A percentile compares a stretch with the other conserved stretches of the same genome.
These are phyloP conservation scores for Phasia obesa DNA, from an alignment of 2,888 invertebrate species.

Conservation along the genomic window DNA sequence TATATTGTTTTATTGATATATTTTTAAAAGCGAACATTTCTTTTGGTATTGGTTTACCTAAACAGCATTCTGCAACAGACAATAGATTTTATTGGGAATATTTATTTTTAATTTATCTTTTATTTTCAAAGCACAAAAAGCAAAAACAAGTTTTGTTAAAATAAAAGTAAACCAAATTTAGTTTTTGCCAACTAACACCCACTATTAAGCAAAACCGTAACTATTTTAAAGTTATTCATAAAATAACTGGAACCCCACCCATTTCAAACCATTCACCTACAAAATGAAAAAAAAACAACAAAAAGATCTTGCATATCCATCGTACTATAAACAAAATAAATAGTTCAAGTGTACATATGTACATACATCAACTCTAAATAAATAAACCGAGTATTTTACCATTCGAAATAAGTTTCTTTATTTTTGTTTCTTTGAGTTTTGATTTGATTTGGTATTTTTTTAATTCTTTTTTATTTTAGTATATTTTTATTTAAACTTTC, in stretches of 20 bases:
- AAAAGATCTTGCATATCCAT: background rate
- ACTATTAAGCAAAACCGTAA: slow-evolving; percentile 8
- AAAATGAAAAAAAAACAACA: slow-evolving; percentile 19
- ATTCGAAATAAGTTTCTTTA: slow-evolving; percentile 39
- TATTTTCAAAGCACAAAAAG: background rate
- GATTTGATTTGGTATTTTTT: slow-evolving; percentile 13
- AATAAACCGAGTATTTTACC: slow-evolving; percentile 28
- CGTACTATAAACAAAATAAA: slow-evolving; percentile 14
- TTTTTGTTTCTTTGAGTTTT: slow-evolving; percentile 36
- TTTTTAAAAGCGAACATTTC: no score
- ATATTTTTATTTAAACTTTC: background rate
- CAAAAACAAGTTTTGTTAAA: slow-evolving; percentile 8
- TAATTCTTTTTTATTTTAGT: background rate
- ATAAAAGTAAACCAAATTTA: background rate
- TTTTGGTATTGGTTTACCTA: no score
- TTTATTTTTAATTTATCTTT: background rate
- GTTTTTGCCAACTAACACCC: slow-evolving; percentile 38
- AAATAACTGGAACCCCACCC: slow-evolving; percentile 56
- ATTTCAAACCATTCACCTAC: slow-evolving; percentile 46
- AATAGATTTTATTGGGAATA: slow-evolving; percentile 22
- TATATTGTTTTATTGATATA: no score
- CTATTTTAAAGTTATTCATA: slow-evolving; percentile 14
- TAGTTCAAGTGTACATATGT: slow-evolving; percentile 24
- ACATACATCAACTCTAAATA: slow-evolving; percentile 17
- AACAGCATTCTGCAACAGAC: background rate